phyloP scores from a whole-genome alignment of 2,113 vertebrate genomes.

The Cettia cetti region DNA sequence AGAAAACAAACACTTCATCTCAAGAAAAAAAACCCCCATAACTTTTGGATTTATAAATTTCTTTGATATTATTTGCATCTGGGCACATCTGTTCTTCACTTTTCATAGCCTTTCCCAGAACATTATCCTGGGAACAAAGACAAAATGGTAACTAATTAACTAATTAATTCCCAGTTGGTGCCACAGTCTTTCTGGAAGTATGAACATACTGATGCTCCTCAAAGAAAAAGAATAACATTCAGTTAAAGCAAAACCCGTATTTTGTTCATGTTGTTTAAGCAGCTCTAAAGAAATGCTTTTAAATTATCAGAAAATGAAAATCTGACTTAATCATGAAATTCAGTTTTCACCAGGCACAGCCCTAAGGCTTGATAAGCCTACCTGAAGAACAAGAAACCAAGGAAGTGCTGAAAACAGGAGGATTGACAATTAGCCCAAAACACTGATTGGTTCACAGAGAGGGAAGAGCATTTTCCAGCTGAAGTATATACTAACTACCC shows the following conservation, averaged over 20 bases:
- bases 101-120: background rate
- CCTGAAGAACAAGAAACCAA: background rate
- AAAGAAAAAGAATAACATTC: background rate
- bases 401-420: background rate
- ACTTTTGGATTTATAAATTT: background rate
- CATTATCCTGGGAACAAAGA: background rate
- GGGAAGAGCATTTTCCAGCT: background rate
- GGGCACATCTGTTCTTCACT: background rate
- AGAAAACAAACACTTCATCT: background rate
- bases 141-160: background rate
- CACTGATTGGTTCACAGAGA: background rate
- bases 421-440: background rate
- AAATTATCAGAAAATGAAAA: background rate
- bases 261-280: background rate
- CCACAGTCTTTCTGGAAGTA: background rate
- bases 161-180: background rate
- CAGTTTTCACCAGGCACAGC: background rate
- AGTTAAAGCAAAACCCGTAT: background rate
- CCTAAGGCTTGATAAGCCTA: background rate
- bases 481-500: background rate
- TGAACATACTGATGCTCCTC: background rate
- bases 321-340: background rate
- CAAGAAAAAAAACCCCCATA: fast-evolving
- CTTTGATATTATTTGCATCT: background rate
- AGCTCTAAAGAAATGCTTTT: background rate